A percentile compares a stretch with the other conserved stretches of the same genome.
Evolutionary conservation across 2,797 vertebrate species (phyloP).

Genomic region (Rhodeus uyekii): DNA sequence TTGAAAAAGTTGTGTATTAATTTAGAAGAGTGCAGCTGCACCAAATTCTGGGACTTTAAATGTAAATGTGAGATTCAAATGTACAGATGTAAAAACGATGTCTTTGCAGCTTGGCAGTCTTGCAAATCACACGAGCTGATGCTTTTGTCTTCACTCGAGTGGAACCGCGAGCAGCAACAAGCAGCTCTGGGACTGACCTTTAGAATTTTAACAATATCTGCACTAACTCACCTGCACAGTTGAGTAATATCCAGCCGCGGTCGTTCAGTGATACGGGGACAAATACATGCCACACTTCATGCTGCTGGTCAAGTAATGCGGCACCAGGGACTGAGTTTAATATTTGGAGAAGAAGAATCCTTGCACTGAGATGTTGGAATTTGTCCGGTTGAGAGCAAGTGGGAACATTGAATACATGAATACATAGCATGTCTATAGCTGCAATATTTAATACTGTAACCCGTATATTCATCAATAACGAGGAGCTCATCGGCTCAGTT

Average conservation of each 20-base stretch:
- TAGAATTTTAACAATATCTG: constrained; percentile 37
- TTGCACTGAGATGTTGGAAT: not conserved
- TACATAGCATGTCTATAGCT: not conserved
- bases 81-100: not conserved
- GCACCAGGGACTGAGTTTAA: constrained; percentile 10
- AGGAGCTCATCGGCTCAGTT: not conserved
- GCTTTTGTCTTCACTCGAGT: constrained; percentile 19
- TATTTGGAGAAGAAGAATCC: not conserved
- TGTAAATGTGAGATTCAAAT: not conserved
- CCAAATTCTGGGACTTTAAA: not conserved
- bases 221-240: constrained; percentile 37
- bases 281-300: constrained; percentile 25
- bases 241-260: constrained; percentile 23
- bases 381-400: constrained; percentile 4
- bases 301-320: not conserved
- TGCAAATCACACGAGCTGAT: constrained; percentile 28
- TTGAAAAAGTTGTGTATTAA: not conserved
- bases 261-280: constrained; percentile 12
- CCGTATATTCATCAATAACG: not conserved
- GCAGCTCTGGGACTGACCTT: constrained; percentile 40
- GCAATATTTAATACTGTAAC: not conserved
- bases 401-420: not conserved
- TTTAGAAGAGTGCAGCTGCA: not conserved
- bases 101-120: not conserved
- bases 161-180: constrained; percentile 22